Evolutionary conservation across 2,113 vertebrate genomes (phyloP).

Genomic region (Lontra canadensis): DNA sequence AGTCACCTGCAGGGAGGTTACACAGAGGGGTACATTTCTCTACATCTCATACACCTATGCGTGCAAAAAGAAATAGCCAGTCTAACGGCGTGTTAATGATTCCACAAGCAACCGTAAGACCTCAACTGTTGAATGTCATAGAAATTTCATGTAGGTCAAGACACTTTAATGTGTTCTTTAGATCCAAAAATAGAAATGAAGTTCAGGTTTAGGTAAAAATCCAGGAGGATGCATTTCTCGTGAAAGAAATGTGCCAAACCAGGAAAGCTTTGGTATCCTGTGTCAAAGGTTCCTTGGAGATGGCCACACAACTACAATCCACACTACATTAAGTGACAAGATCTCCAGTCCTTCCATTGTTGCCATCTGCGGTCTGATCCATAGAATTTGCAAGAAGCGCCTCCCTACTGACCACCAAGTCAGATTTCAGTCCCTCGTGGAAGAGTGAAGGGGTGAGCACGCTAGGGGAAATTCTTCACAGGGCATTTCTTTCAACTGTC

Average conservation of each 20-base stretch:
- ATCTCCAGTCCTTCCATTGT: rapidly evolving
- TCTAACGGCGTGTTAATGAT: neutral
- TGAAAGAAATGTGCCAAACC: neutral
- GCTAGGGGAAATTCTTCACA: neutral
- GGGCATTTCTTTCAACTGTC: neutral
- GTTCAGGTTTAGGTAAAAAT: neutral
- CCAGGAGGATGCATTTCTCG: neutral
- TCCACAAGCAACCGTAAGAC: neutral
- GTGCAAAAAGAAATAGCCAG: neutral
- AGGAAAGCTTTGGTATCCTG: too few relatives aligned
- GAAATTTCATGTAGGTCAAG: neutral
- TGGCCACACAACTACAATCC: too few relatives aligned
- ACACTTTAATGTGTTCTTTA: neutral
- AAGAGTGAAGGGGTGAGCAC: neutral
- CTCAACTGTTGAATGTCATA: neutral
- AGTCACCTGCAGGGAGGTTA: neutral
- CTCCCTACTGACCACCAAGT: neutral
- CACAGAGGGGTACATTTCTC: rapidly evolving
- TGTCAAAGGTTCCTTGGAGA: neutral
- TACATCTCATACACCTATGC: neutral
- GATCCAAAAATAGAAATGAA: neutral
- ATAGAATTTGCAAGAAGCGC: rapidly evolving
- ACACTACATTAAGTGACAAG: neutral
- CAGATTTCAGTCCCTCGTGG: rapidly evolving
- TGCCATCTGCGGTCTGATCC: rapidly evolving